These are phyloP conservation scores for Pocillopora grandis DNA, from an alignment of 92 coral and sea anemone species.

Conservation along the genomic window DNA sequence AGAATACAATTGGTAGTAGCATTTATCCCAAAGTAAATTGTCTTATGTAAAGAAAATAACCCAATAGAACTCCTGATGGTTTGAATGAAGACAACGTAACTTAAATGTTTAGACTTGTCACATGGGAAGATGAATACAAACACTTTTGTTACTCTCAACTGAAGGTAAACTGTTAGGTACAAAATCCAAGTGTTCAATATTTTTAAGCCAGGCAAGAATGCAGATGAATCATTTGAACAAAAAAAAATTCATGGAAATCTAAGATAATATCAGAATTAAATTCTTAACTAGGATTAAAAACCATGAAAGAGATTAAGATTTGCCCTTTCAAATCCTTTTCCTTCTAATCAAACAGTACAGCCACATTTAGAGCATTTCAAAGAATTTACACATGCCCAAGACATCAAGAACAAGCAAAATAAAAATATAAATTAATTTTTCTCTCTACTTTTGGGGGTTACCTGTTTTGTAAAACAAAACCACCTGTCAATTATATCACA, in stretches of 20 bases:
- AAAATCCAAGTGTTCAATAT: no score
- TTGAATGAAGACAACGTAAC: background rate
- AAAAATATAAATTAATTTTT: constrained; percentile 11
- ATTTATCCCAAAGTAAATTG: constrained; percentile 9
- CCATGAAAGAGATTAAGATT: background rate
- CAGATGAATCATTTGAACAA: no score
- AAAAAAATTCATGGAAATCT: no score
- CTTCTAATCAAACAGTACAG: background rate
- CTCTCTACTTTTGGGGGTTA: background rate
- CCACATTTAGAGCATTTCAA: background rate
- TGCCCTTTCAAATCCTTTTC: background rate
- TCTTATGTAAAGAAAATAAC: background rate
- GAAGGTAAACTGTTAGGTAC: no score
- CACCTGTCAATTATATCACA: constrained; percentile 1
- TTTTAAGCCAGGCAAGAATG: no score
- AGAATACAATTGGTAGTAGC: background rate
- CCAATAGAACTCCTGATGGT: constrained; percentile 4
- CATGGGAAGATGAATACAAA: background rate
- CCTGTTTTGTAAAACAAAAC: background rate
- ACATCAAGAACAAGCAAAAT: background rate
- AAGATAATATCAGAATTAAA: background rate
- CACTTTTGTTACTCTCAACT: background rate
- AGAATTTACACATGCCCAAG: background rate
- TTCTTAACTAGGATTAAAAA: background rate
- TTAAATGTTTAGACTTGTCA: background rate